Conservation (phyloP, 2,113 vertebrate genomes). For the Chaenocephalus aceratus region DNA sequence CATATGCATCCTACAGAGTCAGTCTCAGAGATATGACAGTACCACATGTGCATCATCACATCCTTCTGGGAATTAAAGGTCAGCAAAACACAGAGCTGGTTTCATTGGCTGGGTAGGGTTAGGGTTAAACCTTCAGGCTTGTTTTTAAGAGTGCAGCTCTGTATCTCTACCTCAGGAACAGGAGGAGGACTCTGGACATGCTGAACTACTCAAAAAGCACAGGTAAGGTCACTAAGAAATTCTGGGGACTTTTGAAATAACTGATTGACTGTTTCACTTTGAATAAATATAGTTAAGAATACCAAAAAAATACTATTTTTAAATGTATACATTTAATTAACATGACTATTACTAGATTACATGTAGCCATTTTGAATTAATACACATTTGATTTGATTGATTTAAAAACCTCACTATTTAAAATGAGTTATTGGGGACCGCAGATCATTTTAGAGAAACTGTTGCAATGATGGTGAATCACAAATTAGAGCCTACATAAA, state of each 20-base stretch:
- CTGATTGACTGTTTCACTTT: no score
- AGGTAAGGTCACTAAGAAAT: slow-evolving; percentile 45
- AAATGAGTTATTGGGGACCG: not conserved
- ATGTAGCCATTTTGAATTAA: not conserved
- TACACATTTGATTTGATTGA: not conserved
- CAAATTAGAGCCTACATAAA: not conserved
- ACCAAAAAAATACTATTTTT: not conserved
- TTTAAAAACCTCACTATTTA: not conserved
- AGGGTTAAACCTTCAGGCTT: not conserved
- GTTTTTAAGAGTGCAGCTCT: slow-evolving; percentile 30
- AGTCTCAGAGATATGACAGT: not conserved
- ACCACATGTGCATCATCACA: not conserved
- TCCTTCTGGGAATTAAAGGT: slow-evolving; percentile 16
- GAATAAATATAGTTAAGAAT: not conserved
- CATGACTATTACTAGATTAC: not conserved
- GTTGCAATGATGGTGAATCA: not conserved
- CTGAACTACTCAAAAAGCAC: slow-evolving; percentile 12
- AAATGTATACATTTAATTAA: not conserved
- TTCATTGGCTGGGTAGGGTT: slow-evolving; percentile 46
- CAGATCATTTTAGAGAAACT: not conserved
- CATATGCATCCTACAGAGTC: not conserved
- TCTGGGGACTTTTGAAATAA: not conserved
- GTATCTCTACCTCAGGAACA: not conserved
- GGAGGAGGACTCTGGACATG: slow-evolving; percentile 11
- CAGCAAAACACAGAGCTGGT: slow-evolving; percentile 44